A percentile compares a stretch with the other conserved stretches of the same genome.
Evolutionary conservation across 2,113 vertebrate species (phyloP).

Genomic region (Chloropsis hardwickii): DNA sequence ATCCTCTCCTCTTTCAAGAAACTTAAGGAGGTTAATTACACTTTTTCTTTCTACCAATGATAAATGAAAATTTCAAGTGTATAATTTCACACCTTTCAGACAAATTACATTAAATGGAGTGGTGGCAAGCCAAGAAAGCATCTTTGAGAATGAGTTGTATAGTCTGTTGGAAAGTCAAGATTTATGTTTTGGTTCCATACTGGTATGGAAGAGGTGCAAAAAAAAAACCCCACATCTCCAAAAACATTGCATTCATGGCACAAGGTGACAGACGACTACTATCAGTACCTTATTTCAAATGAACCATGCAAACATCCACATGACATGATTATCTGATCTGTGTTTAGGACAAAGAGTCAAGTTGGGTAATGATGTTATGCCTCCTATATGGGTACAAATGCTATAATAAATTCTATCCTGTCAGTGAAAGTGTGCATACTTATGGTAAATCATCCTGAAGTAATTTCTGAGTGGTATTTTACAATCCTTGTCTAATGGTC

Average conservation of each 20-base stretch:
- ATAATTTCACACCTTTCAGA: not conserved
- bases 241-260: not conserved
- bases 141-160: not conserved
- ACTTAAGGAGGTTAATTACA: not conserved
- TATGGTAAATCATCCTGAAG: not conserved
- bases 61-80: not conserved
- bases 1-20: not conserved
- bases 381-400: not conserved
- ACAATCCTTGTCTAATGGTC: not conserved
- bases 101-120: not conserved
- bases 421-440: not conserved
- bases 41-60: not conserved
- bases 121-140: fast-evolving
- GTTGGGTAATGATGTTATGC: not conserved
- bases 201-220: not conserved
- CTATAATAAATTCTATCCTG: not conserved
- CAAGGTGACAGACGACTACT: not conserved
- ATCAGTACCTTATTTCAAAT: not conserved
- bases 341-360: not conserved
- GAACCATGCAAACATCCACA: not conserved
- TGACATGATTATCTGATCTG: not conserved
- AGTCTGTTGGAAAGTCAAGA: not conserved
- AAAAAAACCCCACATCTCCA: not conserved
- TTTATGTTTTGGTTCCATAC: not conserved
- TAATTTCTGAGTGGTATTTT: not conserved